Evolutionary conservation across 2,113 vertebrate genomes (phyloP).

Genomic region (Tachysurus vachellii): DNA sequence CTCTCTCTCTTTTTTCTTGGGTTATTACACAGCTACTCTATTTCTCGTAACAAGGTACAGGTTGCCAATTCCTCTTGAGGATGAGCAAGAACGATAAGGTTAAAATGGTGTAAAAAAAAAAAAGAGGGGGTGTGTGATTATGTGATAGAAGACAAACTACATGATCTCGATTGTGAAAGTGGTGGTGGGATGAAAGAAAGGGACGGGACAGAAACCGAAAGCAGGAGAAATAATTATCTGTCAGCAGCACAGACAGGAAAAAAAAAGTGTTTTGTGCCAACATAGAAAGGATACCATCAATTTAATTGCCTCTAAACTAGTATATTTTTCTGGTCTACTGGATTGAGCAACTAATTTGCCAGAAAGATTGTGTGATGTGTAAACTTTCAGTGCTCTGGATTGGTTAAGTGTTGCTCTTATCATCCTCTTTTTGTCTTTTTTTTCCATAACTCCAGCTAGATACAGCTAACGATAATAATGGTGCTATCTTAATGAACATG

Average conservation of each 20-base stretch:
- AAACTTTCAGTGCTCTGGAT: conserved; percentile 54
- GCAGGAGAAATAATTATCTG: conserved; percentile 61
- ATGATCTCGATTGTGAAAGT: conserved; percentile 62
- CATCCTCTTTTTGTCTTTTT: conserved; percentile 17
- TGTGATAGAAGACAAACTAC: conserved; percentile 72
- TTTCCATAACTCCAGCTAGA: conserved; percentile 47
- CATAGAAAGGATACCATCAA: conserved; percentile 47
- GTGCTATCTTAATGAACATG: conserved; percentile 63
- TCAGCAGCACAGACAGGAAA: conserved; percentile 53
- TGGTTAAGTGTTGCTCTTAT: conserved; percentile 14
- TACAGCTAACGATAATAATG: conserved; percentile 64
- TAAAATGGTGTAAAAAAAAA: conserved; percentile 63
- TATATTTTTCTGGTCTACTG: conserved; percentile 30
- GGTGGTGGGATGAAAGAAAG: background rate
- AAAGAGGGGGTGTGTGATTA: conserved; percentile 58
- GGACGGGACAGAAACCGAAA: conserved; percentile 3
- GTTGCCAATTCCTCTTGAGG: conserved; percentile 55
- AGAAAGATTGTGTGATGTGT: conserved; percentile 43
- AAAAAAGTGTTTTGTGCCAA: conserved; percentile 45
- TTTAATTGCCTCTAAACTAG: conserved; percentile 47
- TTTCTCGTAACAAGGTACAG: conserved; percentile 60
- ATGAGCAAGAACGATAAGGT: conserved; percentile 64
- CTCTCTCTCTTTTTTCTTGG: background rate
- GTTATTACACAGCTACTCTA: conserved; percentile 51
- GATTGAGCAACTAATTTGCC: conserved; percentile 25